Evolutionary conservation across 2,888 invertebrate species (phyloP), one percentile per base, ranked within the genome.

Genomic region (Eilema sororculum): DNA sequence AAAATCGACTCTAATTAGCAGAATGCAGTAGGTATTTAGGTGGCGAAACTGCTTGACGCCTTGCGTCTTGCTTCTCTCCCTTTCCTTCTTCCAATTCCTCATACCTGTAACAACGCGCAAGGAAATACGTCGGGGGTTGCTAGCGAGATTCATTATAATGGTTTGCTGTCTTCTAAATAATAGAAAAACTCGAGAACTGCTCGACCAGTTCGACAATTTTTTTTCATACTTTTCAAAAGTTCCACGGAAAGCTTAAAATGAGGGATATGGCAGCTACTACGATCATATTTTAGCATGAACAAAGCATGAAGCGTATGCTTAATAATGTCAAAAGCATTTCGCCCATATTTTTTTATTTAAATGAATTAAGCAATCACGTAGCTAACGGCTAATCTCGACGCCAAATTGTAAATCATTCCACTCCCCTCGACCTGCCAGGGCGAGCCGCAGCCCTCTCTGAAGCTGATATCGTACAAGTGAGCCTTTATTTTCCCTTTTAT

Each of bases 401-500:
- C 20, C 0, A 0, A 46, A 46, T 46, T 20, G 5, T 46, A 46
- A 46, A 46, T 46, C 20, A 20, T 46, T 5, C 5, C 6, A 20
- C 6, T 1, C 46, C 46, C 46, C 46, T 46, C 46, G 46, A 46
- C 46, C 46, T 46, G 20, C 6, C 20, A 20, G 41, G 41, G 41
- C 3, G 8, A 13, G 41, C 16, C 16, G 13, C 41, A 41, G 16
- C 59, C 71, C 46, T 46, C 46, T 46, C 16, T 25, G 16, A 20
- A 46, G 52, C n/a, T 13, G 52, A 41, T 64, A 64, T 24, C 24
- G 46, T 52, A 58, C 46, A 69, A 69, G 58, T 65, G 46, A 13
- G 57, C 67, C 57, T 57, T 70, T 74, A 70, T 70, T 72, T 67
- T 69, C 75, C 71, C 71, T 52, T 62, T 67, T 64, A 58, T 66